Evolutionary conservation across 2,113 vertebrate genomes (phyloP), one percentile per base, ranked within the genome.

Genomic region (Peromyscus maniculatus): DNA sequence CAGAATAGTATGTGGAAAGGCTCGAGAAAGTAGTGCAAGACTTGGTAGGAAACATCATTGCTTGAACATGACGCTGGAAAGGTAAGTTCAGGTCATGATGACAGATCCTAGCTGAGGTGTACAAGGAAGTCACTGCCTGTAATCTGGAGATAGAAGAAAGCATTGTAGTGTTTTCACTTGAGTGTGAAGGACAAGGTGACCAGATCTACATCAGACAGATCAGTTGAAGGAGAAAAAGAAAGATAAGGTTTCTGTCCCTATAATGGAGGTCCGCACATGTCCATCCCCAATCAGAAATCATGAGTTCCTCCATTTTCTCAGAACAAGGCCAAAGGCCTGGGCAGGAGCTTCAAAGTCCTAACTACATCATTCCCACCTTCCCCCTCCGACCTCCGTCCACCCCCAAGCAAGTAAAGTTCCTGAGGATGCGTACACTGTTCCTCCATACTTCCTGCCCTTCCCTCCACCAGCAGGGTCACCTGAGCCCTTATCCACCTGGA

Each of bases 341-440:
- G 26, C 55, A 11, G 17, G 33, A 72, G 33, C 26, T 59, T n/a
- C 66, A 26, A 21, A 72, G 59, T 24, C 71, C 55, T 66, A 7
- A 31, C 33, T 28, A 10, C 39, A 7, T 26, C 21, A 1, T 67
- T 7, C 28, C 91, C 43, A 43, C 78, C 86, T 57, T 26, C n/a
- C 28, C 26, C 19, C 72, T 67, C 8, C 62, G 5, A 22, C 69
- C 91, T 28, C 84, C 39, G 1, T 2, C 28, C 49, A 9, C 31
- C 36, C 22, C 36, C 8, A 7, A 9, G 26, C 64, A 7, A 11
- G 7, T 7, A 55, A 17, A 3, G 26, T 26, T 36, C 43, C 22
- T 1, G 15, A 75, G 16, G 59, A 10, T 33, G 28, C 46, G 1
- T 22, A 33, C 62, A 12, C 0, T 0, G 9, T 62, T 64, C 57